Conservation (phyloP, 2,113 vertebrate species). For the Zosterops japonicus region DNA sequence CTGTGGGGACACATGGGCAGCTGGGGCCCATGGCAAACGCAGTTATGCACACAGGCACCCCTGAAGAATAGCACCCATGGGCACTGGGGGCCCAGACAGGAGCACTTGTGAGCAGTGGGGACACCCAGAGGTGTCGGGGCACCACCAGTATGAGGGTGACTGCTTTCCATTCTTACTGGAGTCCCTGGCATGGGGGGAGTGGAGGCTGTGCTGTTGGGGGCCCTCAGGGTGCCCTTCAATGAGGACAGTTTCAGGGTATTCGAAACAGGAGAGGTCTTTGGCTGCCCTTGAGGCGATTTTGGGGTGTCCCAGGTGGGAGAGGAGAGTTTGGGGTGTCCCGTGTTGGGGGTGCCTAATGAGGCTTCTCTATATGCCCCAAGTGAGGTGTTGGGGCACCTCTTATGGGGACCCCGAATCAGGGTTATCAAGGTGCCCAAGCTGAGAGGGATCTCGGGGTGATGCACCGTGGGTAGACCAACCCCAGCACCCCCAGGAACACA, state of each 20-base stretch:
- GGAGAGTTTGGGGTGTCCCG: background rate
- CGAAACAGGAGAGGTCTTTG: background rate
- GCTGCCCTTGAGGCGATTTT: background rate
- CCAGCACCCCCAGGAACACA: background rate
- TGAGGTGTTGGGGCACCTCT: background rate
- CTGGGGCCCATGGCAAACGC: accelerated
- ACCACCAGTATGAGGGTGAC: accelerated
- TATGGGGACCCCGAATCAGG: accelerated
- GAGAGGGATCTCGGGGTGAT: background rate
- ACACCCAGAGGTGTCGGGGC: background rate
- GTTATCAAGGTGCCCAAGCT: no score
- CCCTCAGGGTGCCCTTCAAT: background rate
- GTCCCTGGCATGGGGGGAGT: background rate
- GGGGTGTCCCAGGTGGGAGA: background rate
- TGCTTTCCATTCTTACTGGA: background rate
- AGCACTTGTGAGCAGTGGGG: background rate
- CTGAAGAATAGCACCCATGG: background rate
- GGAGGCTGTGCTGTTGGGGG: background rate
- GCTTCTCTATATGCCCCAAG: no score
- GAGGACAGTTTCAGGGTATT: background rate
- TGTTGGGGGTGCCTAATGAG: background rate
- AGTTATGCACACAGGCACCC: background rate
- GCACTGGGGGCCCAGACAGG: no score
- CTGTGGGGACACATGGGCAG: background rate
- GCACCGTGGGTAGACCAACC: no score